phyloP scores from a whole-genome alignment of 2,797 vertebrate species.

The Rhadinocentrus ornatus region DNA sequence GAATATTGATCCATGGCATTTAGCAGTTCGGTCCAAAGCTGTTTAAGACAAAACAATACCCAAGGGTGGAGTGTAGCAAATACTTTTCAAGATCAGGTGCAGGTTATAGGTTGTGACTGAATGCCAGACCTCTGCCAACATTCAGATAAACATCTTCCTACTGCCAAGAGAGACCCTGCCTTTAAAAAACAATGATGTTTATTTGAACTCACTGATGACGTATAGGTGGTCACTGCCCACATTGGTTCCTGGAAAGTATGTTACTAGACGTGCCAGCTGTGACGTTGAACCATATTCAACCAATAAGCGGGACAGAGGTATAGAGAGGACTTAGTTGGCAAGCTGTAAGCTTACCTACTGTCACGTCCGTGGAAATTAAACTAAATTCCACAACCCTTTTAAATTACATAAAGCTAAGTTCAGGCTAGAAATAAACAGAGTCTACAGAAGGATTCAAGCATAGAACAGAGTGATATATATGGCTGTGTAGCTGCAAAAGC shows the following conservation, averaged over 20 bases:
- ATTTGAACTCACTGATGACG: conserved; percentile 13
- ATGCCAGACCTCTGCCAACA: conserved; percentile 27
- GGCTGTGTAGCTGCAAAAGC: conserved; percentile 32
- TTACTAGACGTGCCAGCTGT: neutral
- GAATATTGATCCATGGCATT: neutral
- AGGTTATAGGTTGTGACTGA: conserved; percentile 41
- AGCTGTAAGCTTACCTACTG: neutral
- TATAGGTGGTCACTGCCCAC: conserved; percentile 8
- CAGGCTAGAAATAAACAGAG: neutral
- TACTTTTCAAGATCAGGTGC: conserved; percentile 24
- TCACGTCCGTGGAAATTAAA: neutral
- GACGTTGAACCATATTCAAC: conserved; percentile 13
- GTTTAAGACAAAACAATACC: conserved; percentile 4
- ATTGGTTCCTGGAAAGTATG: conserved; percentile 24
- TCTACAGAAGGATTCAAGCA: neutral
- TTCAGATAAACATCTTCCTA: conserved; percentile 33
- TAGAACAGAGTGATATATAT: neutral
- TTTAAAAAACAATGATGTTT: conserved; percentile 50
- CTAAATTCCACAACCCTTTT: neutral
- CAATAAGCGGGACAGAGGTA: neutral
- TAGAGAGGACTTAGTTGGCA: neutral
- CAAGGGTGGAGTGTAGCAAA: conserved; percentile 3
- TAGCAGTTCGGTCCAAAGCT: neutral
- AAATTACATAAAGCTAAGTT: neutral
- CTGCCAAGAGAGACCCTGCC: conserved; percentile 16